Evolutionary conservation across 2,113 vertebrate genomes (phyloP).

Genomic region (Neolamprologus caudopunctatus): DNA sequence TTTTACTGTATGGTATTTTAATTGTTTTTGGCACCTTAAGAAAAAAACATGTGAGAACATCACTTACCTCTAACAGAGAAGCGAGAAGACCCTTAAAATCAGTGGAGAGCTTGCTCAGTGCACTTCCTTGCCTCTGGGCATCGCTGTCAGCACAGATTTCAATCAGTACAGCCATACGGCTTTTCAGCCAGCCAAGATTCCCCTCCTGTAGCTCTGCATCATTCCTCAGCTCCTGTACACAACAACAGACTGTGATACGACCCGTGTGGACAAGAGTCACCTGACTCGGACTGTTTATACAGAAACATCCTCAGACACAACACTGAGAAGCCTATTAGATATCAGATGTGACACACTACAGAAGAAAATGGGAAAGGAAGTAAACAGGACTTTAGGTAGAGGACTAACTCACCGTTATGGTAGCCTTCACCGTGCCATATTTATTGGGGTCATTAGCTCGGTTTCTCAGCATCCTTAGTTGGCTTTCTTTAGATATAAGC

Average conservation of each 20-base stretch:
- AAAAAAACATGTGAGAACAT: not conserved
- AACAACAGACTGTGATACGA: not conserved
- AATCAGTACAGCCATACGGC: slow-evolving; percentile 76
- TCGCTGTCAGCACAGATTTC: slow-evolving; percentile 78
- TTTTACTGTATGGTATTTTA: not conserved
- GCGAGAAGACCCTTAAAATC: slow-evolving; percentile 80
- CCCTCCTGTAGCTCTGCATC: slow-evolving; percentile 79
- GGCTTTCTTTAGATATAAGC: slow-evolving; percentile 79
- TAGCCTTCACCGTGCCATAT: slow-evolving; percentile 75
- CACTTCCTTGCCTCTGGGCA: slow-evolving; percentile 75
- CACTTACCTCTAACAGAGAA: slow-evolving; percentile 79
- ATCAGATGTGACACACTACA: not conserved
- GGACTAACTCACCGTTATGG: slow-evolving; percentile 68
- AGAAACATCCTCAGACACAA: not conserved
- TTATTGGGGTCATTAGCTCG: slow-evolving; percentile 71
- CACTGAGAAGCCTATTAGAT: not conserved
- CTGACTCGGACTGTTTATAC: not conserved
- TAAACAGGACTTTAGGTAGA: not conserved
- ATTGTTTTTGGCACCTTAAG: not conserved
- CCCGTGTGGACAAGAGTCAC: not conserved
- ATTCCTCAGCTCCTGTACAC: slow-evolving; percentile 78
- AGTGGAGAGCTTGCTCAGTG: slow-evolving; percentile 78
- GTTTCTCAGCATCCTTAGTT: slow-evolving; percentile 77
- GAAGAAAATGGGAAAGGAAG: not conserved
- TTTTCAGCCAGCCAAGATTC: slow-evolving; percentile 83